Percentiles rank a stretch among this genome's conserved stretches.
phyloP scores from a whole-genome alignment of 92 coral and sea anemone species.

The Zoanthus gigantus region DNA sequence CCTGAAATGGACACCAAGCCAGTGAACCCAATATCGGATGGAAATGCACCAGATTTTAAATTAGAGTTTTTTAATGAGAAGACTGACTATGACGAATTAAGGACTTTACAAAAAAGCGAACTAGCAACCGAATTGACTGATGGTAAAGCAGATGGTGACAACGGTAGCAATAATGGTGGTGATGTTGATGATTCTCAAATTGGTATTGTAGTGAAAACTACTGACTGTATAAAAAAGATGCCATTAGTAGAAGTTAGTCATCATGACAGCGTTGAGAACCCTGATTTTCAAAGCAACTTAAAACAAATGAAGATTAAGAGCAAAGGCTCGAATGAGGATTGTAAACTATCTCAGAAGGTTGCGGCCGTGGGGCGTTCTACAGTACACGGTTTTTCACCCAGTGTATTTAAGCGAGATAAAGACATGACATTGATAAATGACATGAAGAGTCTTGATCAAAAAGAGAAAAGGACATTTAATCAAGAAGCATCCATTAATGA shows the following conservation, averaged over 20 bases:
- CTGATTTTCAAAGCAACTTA: not conserved
- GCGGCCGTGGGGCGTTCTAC: not conserved
- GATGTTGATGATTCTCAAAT: not conserved
- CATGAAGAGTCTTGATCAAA: too few relatives aligned
- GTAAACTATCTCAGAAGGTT: not conserved
- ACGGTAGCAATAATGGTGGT: not conserved
- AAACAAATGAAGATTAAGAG: not conserved
- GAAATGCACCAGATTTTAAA: slow-evolving; percentile 51
- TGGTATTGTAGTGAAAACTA: not conserved
- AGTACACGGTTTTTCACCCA: not conserved
- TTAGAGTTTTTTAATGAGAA: not conserved
- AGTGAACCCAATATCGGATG: slow-evolving; percentile 64
- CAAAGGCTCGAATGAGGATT: not conserved
- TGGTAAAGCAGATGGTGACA: not conserved
- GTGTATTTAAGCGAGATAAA: not conserved
- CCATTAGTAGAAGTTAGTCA: not conserved
- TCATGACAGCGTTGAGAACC: not conserved
- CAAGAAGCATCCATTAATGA: too few relatives aligned
- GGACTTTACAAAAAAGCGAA: not conserved
- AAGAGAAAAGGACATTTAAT: too few relatives aligned
- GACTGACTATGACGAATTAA: not conserved
- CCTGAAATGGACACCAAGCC: not conserved
- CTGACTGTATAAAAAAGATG: not conserved
- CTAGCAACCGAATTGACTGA: not conserved
- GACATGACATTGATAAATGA: not conserved